Base-by-base conservation (phyloP, 2,797 vertebrate genomes). In the Rhodeus uyekii region DNA sequence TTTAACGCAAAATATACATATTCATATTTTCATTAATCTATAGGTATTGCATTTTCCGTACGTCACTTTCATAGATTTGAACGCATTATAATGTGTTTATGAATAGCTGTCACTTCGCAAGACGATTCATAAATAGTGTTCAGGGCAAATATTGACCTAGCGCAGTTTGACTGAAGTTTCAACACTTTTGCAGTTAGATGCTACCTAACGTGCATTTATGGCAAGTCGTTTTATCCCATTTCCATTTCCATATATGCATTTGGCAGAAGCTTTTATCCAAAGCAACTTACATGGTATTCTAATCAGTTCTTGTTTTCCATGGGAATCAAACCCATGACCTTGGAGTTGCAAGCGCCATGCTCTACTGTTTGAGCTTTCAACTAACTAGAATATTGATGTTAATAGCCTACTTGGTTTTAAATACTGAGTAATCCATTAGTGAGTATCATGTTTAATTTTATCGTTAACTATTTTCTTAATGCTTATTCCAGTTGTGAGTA, bases 131-230 rank as follows among this genome's bases (percentile, higher is more conserved):
- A 18, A 5, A 14, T 65, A 29, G 29, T 14, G 12, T 58, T 24
- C 22, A 22, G 7, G 32, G 10, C 12, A 84, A 81, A 19, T 42
- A 18, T 61, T 39, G 4, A 67, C n/a, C 39, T 65, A 69, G n/a
- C 9, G 44, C 48, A 80, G 85, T 82, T 87, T 71, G 55, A 87
- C 68, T 69, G 68, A 83, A 83, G 83, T 83, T 83, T 81, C 75
- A 82, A 61, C 58, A 32, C 14, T 73, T 76, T 88, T 79, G 84
- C 89, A 89, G 80, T 86, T 78, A 78, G 73, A 76, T 90, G 90
- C 85, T 88, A 89, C 76, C 87, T 36, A 75, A 39, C 8, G 50
- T 58, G 16, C 14, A 27, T 74, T 38, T 58, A 39, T 58, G 72
- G 72, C 72, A 75, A 75, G 50, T 50, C 34, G 22, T 53, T 55